A percentile compares a stretch with the other conserved stretches of the same genome.
phyloP scores from a whole-genome alignment of 2,888 invertebrate species.

The Harmothoe impar region DNA sequence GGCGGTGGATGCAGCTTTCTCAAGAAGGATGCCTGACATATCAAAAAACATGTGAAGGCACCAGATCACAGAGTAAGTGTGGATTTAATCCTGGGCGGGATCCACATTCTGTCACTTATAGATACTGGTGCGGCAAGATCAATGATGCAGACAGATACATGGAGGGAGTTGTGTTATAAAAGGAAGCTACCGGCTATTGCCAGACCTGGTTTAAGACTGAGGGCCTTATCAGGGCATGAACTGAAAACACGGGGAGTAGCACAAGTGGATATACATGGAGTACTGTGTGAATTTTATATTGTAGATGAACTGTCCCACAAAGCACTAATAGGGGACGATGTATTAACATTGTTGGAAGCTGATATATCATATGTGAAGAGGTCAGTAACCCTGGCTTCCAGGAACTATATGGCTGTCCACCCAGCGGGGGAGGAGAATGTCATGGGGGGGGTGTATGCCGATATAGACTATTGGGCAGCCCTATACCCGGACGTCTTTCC shows the following conservation, averaged over 20 bases:
- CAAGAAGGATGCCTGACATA: neutral
- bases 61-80: neutral
- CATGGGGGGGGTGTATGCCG: neutral
- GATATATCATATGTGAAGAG: neutral
- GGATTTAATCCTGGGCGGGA: neutral
- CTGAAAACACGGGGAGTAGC: neutral
- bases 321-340: neutral
- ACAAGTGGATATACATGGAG: neutral
- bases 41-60: neutral
- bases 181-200: neutral
- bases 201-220: neutral
- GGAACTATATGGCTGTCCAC: neutral
- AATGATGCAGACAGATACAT: too few relatives aligned
- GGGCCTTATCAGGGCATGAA: neutral
- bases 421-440: neutral
- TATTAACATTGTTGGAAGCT: neutral
- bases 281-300: neutral
- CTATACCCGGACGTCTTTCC: neutral
- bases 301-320: neutral
- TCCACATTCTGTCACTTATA: neutral
- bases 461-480: neutral
- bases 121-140: too few relatives aligned
- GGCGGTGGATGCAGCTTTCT: neutral
- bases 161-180: neutral
- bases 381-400: neutral